Percentiles rank a stretch among this genome's conserved stretches.
phyloP scores from a whole-genome alignment of 2,113 vertebrate species.

The Rissa tridactyla region DNA sequence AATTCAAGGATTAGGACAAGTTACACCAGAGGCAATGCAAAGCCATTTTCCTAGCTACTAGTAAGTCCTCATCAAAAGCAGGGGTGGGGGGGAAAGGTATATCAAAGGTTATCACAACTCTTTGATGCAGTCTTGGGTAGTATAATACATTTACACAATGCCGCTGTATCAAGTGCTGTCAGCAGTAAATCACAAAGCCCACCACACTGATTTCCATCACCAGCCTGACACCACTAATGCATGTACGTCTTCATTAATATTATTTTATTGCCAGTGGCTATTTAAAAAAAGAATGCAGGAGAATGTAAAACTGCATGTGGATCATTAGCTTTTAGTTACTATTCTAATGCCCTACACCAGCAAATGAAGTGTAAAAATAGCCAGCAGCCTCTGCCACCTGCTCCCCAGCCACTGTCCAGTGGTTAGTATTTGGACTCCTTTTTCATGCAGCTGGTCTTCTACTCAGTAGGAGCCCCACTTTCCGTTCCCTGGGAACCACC shows the following conservation, averaged over 20 bases:
- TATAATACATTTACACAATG: neutral
- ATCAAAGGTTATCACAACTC: conserved; percentile 23
- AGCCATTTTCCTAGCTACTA: neutral
- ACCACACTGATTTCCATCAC: conserved; percentile 28
- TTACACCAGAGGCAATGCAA: conserved; percentile 22
- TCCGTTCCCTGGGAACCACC: conserved; percentile 1
- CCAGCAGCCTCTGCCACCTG: conserved; percentile 74
- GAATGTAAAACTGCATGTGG: conserved; percentile 56
- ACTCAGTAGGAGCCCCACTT: conserved; percentile 51
- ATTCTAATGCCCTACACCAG: conserved; percentile 49
- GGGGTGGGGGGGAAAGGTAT: rapidly evolving
- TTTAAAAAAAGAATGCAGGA: conserved; percentile 65
- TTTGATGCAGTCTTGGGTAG: neutral
- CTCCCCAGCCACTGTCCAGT: conserved; percentile 58
- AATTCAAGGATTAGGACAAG: conserved; percentile 57
- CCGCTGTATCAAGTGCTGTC: neutral
- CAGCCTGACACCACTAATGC: conserved; percentile 38
- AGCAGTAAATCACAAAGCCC: conserved; percentile 4
- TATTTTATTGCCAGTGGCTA: conserved; percentile 66
- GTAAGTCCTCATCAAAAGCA: neutral
- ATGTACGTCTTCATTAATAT: conserved; percentile 73
- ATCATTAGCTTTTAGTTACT: conserved; percentile 77
- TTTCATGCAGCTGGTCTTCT: conserved; percentile 73
- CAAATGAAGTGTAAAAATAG: conserved; percentile 78
- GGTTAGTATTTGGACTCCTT: conserved; percentile 74